Evolutionary conservation across 2,888 invertebrate genomes (phyloP).

Genomic region (Drosophila fulvimacula): DNA sequence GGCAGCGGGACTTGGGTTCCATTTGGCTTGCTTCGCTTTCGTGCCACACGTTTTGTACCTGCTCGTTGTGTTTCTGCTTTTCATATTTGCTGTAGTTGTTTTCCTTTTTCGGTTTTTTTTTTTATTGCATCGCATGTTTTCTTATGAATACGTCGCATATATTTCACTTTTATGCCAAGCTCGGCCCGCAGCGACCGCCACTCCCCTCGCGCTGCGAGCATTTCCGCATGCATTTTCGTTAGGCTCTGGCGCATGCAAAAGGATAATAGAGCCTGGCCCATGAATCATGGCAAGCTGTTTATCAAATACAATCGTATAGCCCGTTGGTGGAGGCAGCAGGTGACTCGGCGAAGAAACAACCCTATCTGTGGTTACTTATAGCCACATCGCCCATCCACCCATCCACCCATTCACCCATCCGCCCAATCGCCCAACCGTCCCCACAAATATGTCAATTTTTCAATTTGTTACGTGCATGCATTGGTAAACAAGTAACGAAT

Average conservation of each 20-base stretch:
- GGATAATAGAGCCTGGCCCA: constrained; percentile 66
- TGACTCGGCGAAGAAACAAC: constrained; percentile 20
- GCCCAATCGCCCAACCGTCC: neutral
- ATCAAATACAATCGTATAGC: constrained; percentile 65
- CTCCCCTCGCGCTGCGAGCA: neutral
- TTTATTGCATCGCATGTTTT: constrained; percentile 66
- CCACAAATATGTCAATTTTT: constrained; percentile 71
- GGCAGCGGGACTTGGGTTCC: constrained; percentile 38
- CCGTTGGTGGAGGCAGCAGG: neutral
- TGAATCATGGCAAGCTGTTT: constrained; percentile 75
- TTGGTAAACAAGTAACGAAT: constrained; percentile 22
- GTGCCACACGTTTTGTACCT: constrained; percentile 55
- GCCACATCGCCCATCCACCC: constrained; percentile 5
- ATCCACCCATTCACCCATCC: neutral
- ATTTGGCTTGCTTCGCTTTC: constrained; percentile 54
- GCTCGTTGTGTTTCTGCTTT: constrained; percentile 22
- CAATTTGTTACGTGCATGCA: constrained; percentile 64
- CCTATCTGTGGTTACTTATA: constrained; percentile 66
- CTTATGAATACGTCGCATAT: constrained; percentile 63
- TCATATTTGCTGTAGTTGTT: constrained; percentile 20
- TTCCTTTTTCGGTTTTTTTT: constrained; percentile 9
- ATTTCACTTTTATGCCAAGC: constrained; percentile 60
- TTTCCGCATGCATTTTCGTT: constrained; percentile 52
- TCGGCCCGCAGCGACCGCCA: constrained; percentile 1
- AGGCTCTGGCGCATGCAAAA: constrained; percentile 51